Percentiles rank a stretch among this genome's conserved stretches.
phyloP scores from a whole-genome alignment of 2,113 vertebrate genomes.

The Paraplagusia blochii region DNA sequence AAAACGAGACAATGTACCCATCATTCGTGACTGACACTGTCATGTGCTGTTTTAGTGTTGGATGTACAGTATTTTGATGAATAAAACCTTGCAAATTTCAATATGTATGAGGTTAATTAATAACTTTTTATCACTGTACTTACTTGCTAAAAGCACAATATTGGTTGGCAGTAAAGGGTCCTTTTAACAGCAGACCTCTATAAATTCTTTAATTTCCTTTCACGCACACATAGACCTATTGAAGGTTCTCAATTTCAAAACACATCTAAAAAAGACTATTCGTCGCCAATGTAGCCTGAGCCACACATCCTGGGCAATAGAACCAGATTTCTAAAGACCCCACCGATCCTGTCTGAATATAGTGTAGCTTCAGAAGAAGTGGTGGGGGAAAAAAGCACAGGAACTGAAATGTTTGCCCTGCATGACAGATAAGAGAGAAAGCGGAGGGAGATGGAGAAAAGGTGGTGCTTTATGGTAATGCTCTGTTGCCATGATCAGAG shows the following conservation, averaged over 20 bases:
- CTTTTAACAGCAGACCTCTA: too few species aligned
- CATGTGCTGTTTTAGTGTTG: too few species aligned
- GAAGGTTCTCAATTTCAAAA: neutral
- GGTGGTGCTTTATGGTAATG: slow-evolving; percentile 41
- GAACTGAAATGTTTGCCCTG: slow-evolving; percentile 18
- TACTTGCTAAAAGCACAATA: too few species aligned
- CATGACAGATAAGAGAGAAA: slow-evolving; percentile 27
- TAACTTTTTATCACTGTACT: too few species aligned
- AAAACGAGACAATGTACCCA: too few species aligned
- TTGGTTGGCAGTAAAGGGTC: too few species aligned
- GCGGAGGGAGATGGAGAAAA: slow-evolving; percentile 4
- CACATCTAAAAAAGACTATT: slow-evolving; percentile 45
- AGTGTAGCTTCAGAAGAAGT: slow-evolving; percentile 14
- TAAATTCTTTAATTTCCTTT: too few species aligned
- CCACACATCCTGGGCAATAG: slow-evolving; percentile 24
- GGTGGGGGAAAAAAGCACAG: neutral
- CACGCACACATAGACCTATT: too few species aligned
- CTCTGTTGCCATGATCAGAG: slow-evolving; percentile 26
- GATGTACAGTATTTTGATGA: too few species aligned
- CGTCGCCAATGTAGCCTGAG: slow-evolving; percentile 13
- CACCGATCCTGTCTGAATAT: slow-evolving; percentile 4
- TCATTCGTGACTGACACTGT: too few species aligned
- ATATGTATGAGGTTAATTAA: too few species aligned
- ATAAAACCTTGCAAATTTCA: too few species aligned
- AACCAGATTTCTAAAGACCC: slow-evolving; percentile 28